Evolutionary conservation across 2,888 invertebrate species (phyloP), one percentile per base, ranked within the genome.

Genomic region (Drosophila conformis): DNA sequence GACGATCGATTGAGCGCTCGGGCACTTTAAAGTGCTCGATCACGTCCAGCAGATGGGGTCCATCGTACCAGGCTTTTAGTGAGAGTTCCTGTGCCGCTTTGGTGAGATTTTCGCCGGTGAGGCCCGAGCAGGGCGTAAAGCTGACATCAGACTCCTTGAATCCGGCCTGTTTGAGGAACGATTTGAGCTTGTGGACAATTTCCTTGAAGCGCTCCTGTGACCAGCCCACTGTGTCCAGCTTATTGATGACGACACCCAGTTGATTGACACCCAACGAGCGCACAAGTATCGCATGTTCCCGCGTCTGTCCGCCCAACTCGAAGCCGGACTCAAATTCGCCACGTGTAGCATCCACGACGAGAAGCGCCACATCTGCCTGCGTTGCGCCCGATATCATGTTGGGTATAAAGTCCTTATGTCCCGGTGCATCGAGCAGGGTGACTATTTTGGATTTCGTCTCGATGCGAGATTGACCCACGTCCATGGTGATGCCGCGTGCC

Each of bases 251-350:
- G 2, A 99, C 98, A 21, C 97, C 97, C 48, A 99, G 92, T 93
- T 99, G 99, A 71, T 96, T 96, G 0, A 99, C 98, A 40, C 99
- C 99, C 93, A 95, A 87, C 79, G 96, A 96, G 18, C 99, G 95
- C 3, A 99, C 96, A n/a, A 99, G 94, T 58, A 99, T 94, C 3
- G 99, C 98, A 94, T 99, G 99, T 93, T 99, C 99, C 74, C 99
- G 94, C 0, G 99, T 99, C 93, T 99, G 99, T 2, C 99, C 99
- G 15, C 99, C 99, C 83, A 96, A 96, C 90, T 99, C 99, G 93
- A 99, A 99, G 2, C 99, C 99, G 49, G 99, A 98, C 93, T 99
- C 99, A 94, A 99, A 99, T 94, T 99, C 99, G 31, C 99, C 99
- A 83, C 97, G 94, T 0, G 97, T 97, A 0, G 99, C 98, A 94